Evolutionary conservation across 1,140 invertebrate species (phyloP).

Genomic region (Orius insidiosus): DNA sequence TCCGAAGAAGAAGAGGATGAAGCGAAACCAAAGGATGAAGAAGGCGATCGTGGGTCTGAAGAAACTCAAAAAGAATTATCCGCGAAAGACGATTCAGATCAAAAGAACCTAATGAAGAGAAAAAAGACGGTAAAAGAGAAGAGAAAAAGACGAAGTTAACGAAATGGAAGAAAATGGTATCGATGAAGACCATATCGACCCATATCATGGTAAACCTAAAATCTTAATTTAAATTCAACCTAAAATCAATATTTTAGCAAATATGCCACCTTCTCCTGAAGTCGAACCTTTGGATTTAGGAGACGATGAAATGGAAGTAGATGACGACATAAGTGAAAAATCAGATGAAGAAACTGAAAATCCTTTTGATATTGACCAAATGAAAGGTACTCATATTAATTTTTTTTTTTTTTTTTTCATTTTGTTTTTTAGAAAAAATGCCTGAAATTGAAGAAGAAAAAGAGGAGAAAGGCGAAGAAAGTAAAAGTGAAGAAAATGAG

Average conservation of each 20-base stretch:
- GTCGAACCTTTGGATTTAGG: constrained; percentile 72
- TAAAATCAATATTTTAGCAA: constrained; percentile 22
- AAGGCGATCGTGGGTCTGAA: constrained; percentile 28
- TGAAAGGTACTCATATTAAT: constrained; percentile 33
- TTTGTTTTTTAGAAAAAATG: constrained; percentile 16
- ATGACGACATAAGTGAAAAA: constrained; percentile 33
- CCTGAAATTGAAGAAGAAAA: constrained; percentile 20
- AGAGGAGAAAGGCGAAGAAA: constrained; percentile 21
- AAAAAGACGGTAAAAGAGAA: constrained; percentile 36
- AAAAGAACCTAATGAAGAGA: constrained; percentile 30
- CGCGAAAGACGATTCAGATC: constrained; percentile 35
- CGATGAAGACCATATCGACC: constrained; percentile 71
- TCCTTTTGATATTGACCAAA: constrained; percentile 66
- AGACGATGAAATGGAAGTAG: constrained; percentile 43
- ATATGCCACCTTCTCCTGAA: constrained; percentile 52
- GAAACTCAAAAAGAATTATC: constrained; percentile 33
- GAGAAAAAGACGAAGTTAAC: constrained; percentile 41
- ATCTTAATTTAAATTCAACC: background rate
- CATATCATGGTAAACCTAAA: constrained; percentile 46
- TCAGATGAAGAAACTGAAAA: constrained; percentile 40
- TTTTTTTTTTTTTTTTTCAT: background rate
- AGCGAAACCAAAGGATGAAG: constrained; percentile 39
- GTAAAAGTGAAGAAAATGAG: constrained; percentile 21
- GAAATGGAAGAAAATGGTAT: constrained; percentile 61
- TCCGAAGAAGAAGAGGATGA: constrained; percentile 47